Conservation (phyloP, 2,113 vertebrate species). For the Ceyx cyanopectus region DNA sequence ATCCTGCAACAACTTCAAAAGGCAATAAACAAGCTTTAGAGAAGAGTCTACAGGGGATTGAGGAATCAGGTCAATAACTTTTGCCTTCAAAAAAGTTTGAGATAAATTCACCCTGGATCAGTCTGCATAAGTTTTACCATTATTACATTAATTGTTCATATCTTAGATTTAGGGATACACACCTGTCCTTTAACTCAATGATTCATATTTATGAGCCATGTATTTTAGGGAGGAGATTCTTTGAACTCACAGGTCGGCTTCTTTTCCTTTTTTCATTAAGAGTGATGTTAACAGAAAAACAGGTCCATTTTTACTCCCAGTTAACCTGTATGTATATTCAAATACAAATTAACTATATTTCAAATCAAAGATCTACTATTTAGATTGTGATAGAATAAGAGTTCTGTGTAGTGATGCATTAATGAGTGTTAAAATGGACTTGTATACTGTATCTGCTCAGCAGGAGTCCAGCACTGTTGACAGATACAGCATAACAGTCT, state of each 20-base stretch:
- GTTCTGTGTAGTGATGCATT: background rate
- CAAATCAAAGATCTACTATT: background rate
- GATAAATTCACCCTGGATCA: slow-evolving; percentile 3
- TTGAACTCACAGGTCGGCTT: background rate
- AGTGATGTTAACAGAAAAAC: background rate
- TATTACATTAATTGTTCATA: background rate
- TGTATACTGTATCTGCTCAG: background rate
- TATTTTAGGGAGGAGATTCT: background rate
- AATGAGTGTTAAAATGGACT: background rate
- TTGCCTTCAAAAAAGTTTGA: slow-evolving; percentile 55
- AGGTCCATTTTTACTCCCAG: background rate
- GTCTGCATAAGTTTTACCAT: background rate
- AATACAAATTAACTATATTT: background rate
- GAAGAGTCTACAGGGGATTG: slow-evolving; percentile 55
- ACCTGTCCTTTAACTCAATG: background rate
- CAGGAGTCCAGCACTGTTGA: background rate
- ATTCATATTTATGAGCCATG: background rate
- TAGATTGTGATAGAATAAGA: background rate
- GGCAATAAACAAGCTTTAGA: slow-evolving; percentile 53
- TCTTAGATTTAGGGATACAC: background rate
- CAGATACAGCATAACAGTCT: background rate
- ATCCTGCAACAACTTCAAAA: slow-evolving; percentile 71
- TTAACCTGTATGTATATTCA: background rate
- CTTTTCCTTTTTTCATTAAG: background rate
- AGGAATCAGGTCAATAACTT: slow-evolving; percentile 71